Percentiles rank a stretch among this genome's conserved stretches.
These are phyloP conservation scores for Columba janthina DNA, from an alignment of 2,113 vertebrate genomes.

Conservation along the genomic window DNA sequence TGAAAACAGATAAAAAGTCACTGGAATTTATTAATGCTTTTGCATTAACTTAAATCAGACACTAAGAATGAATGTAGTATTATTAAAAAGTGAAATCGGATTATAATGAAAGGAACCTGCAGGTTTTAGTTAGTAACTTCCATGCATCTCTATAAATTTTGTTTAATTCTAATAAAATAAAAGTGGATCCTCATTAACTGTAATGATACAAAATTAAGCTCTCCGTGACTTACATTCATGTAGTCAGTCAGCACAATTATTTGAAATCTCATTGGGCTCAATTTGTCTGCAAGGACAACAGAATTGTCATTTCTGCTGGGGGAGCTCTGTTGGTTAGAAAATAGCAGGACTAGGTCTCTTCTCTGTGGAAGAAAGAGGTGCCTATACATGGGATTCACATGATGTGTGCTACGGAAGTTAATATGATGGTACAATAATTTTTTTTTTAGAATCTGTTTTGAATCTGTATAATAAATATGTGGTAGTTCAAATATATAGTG, in stretches of 20 bases:
- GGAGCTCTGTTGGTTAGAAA: neutral
- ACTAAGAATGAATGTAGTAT: neutral
- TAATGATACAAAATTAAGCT: conserved; percentile 43
- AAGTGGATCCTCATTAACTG: conserved; percentile 15
- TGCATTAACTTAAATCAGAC: neutral
- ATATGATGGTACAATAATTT: neutral
- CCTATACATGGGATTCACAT: neutral
- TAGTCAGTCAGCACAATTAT: neutral
- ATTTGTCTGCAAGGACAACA: conserved; percentile 12
- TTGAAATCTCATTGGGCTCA: conserved; percentile 29
- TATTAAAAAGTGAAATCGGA: neutral
- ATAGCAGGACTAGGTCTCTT: neutral
- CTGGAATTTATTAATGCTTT: conserved; percentile 15
- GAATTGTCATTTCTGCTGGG: conserved; percentile 19
- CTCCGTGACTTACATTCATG: neutral
- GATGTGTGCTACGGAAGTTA: neutral
- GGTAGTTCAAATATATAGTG: neutral
- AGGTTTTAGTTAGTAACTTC: conserved; percentile 33
- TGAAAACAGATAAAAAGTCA: conserved; percentile 49
- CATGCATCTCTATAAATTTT: conserved; percentile 5
- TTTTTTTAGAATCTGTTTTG: neutral
- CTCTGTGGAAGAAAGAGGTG: neutral
- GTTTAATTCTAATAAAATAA: conserved; percentile 36
- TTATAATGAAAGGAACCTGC: conserved; percentile 36
- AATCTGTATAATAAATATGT: neutral